These are phyloP conservation scores for Eulemur rubriventer DNA, from an alignment of 2,797 vertebrate species.

Conservation along the genomic window DNA sequence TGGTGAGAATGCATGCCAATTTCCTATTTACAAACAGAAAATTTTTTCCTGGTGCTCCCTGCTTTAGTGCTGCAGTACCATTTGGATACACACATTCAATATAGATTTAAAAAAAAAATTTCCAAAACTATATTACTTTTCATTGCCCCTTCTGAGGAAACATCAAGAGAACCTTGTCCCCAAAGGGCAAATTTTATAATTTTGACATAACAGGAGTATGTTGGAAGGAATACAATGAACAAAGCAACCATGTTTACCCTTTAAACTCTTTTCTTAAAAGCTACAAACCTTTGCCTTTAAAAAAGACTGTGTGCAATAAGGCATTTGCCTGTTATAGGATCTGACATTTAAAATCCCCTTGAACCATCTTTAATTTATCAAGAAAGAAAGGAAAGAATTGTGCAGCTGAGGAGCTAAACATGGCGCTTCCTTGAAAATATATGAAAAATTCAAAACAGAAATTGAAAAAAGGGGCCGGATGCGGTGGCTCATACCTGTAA, in stretches of 20 bases:
- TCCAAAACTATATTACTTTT: background rate
- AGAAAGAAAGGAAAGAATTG: constrained; percentile 39
- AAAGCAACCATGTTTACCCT: constrained; percentile 31
- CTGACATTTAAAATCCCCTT: constrained; percentile 71
- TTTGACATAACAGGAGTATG: constrained; percentile 18
- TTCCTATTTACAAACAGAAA: constrained; percentile 56
- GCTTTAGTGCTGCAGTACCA: background rate
- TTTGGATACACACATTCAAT: constrained; percentile 40
- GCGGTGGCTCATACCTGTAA: too few species aligned
- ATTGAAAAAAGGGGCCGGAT: background rate
- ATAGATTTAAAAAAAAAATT: background rate
- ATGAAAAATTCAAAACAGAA: constrained; percentile 67
- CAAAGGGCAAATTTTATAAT: constrained; percentile 35
- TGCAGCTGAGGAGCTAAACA: constrained; percentile 53
- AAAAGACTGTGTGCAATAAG: constrained; percentile 5
- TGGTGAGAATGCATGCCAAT: constrained; percentile 27
- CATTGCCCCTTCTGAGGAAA: constrained; percentile 5
- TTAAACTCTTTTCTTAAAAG: constrained; percentile 42
- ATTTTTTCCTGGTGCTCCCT: background rate
- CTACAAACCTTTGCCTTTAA: constrained; percentile 45
- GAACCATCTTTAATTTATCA: constrained; percentile 69
- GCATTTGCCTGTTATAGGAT: constrained; percentile 68
- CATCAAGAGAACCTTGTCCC: background rate
- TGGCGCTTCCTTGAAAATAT: constrained; percentile 54
- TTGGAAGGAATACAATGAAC: constrained; percentile 29